Conservation (phyloP, 2,797 vertebrate genomes). For the Sebastes jordani region DNA sequence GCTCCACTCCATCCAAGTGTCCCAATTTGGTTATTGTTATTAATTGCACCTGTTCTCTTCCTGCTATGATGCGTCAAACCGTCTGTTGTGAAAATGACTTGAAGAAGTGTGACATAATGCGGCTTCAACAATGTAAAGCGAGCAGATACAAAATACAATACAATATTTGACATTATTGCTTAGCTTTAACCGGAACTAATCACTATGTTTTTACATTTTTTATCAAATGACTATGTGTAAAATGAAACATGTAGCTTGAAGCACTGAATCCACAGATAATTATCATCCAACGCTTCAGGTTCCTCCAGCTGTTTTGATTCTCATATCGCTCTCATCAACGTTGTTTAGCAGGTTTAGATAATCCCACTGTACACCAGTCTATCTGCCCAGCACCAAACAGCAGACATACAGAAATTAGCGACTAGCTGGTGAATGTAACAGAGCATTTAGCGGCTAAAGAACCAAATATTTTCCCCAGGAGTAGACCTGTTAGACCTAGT, state of each 20-base stretch:
- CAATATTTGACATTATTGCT: neutral
- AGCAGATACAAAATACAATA: neutral
- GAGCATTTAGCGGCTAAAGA: too few relatives aligned
- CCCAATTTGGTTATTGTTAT: constrained; percentile 9
- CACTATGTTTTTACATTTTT: too few relatives aligned
- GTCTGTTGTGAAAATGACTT: neutral
- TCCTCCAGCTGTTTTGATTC: neutral
- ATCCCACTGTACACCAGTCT: too few relatives aligned
- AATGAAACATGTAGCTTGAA: neutral
- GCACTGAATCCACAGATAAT: neutral
- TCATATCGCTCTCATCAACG: neutral
- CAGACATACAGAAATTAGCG: neutral
- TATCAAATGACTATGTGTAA: neutral
- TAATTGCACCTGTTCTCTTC: constrained; percentile 29
- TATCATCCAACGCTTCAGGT: neutral
- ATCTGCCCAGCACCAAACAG: too few relatives aligned
- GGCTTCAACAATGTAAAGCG: neutral
- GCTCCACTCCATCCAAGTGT: constrained; percentile 1
- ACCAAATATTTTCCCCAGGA: too few relatives aligned
- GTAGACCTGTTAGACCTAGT: too few relatives aligned
- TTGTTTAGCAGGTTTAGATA: neutral
- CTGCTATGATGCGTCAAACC: constrained; percentile 11
- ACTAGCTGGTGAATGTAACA: neutral
- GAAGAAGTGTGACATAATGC: neutral
- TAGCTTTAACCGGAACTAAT: neutral